Evolutionary conservation across 2,797 vertebrate genomes (phyloP).

Genomic region (Gymnoscopelus braueri): DNA sequence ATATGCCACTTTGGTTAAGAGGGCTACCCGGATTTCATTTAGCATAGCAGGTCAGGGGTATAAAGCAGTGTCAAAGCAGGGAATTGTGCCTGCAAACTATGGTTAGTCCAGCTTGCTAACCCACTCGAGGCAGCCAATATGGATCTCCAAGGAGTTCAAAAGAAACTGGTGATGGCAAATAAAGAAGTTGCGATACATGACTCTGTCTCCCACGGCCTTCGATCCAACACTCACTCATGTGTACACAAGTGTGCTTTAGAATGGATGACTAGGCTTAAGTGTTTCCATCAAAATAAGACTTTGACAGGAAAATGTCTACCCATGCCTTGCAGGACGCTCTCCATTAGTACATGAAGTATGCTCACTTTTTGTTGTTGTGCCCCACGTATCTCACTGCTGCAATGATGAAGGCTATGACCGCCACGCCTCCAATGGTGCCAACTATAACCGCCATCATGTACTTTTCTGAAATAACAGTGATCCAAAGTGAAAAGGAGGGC

Average conservation of each 20-base stretch:
- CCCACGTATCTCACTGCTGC: slow-evolving; percentile 92
- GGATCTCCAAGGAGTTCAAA: slow-evolving; percentile 62
- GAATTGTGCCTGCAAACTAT: slow-evolving; percentile 71
- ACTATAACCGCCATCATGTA: slow-evolving; percentile 89
- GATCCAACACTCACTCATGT: slow-evolving; percentile 65
- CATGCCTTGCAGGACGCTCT: slow-evolving; percentile 41
- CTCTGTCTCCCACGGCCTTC: slow-evolving; percentile 51
- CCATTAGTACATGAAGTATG: slow-evolving; percentile 52
- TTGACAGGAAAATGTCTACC: slow-evolving; percentile 48
- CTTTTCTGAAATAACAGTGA: slow-evolving; percentile 76
- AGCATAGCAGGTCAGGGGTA: slow-evolving; percentile 77
- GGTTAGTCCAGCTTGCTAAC: slow-evolving; percentile 79
- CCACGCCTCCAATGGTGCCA: slow-evolving; percentile 92
- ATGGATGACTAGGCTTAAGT: slow-evolving; percentile 85
- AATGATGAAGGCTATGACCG: slow-evolving; percentile 92
- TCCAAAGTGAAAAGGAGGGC: neutral
- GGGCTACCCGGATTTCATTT: slow-evolving; percentile 69
- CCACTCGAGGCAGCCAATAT: slow-evolving; percentile 58
- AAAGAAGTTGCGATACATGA: slow-evolving; percentile 58
- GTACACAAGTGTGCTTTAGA: slow-evolving; percentile 71
- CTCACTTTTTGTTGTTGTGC: slow-evolving; percentile 94
- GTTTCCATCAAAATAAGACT: slow-evolving; percentile 67
- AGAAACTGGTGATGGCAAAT: slow-evolving; percentile 52
- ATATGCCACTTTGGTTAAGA: slow-evolving; percentile 73
- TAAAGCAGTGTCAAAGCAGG: slow-evolving; percentile 76